These are phyloP conservation scores for Epinotia ramella DNA, from an alignment of 2,888 invertebrate genomes.

Conservation along the genomic window DNA sequence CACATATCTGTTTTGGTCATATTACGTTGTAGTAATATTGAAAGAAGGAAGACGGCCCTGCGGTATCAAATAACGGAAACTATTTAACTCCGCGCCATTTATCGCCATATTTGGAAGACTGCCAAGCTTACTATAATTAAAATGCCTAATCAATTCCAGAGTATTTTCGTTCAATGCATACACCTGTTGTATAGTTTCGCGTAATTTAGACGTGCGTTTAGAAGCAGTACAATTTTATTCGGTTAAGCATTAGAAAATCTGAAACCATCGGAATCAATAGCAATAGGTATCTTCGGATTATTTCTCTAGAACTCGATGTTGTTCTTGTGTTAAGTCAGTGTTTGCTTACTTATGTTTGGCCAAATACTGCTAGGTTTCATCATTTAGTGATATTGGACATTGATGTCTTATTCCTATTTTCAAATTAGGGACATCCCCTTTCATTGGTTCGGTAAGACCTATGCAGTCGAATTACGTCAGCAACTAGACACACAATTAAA, in stretches of 20 bases:
- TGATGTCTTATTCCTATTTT: not conserved
- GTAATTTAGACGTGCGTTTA: not conserved
- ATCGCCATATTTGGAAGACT: conserved; percentile 31
- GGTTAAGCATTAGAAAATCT: not conserved
- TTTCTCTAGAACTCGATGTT: conserved; percentile 10
- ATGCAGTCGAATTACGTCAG: not conserved
- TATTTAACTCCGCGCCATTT: conserved; percentile 18
- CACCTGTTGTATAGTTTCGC: conserved; percentile 21
- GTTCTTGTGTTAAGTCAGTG: conserved; percentile 19
- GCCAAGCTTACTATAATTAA: conserved; percentile 39
- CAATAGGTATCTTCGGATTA: not conserved
- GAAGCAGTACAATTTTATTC: not conserved
- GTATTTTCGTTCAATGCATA: conserved; percentile 12
- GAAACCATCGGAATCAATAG: not conserved
- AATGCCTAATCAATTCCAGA: conserved; percentile 33
- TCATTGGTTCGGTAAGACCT: not conserved
- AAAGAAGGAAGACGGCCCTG: not conserved
- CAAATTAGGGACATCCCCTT: not conserved
- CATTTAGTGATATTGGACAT: not conserved
- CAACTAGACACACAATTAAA: not conserved
- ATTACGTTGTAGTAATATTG: not conserved
- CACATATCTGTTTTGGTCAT: not conserved
- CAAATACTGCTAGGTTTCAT: conserved; percentile 8
- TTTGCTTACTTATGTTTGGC: conserved; percentile 26
- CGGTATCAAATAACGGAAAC: conserved; percentile 11